Evolutionary conservation across 1,140 invertebrate genomes (phyloP), one percentile per base, ranked within the genome.

Genomic region (Ridgeia piscesae): DNA sequence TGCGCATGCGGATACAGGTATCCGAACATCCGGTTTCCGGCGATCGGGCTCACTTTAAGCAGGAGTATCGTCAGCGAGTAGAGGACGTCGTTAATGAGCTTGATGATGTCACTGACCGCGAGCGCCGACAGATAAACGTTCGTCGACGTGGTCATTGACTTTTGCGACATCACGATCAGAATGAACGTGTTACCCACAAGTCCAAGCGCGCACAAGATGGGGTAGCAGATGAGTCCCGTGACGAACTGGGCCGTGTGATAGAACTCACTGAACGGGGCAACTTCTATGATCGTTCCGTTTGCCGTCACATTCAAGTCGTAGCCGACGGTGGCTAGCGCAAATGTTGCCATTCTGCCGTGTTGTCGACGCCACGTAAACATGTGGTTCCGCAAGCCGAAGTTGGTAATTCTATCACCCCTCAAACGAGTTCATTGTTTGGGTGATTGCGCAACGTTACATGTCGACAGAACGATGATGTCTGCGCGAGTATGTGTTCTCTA

Each of bases 41-140:
- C 90, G 17, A 77, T 90, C 17, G 93, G 92, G n/a, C 95, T 90
- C 0, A 94, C 94, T 91, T 95, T 94, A 0, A 94, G 90, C 4
- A 95, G 96, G 21, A 97, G 95, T 8, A 97, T 97, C 27, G 97
- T 95, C 42, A 97, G 94, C 92, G 97, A 96, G 95, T 97, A 97
- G 90, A 97, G 96, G 93, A 98, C 97, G 93, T 97, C 97, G 94
- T 97, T 97, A 89, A 97, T 95, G 91, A 98, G 96, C 95, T 98
- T 97, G 88, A 98, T 95, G 91, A 97, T 96, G 94, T 98, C 97
- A 27, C 97, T 97, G 88, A 97, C 96, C 58, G 98, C 97, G 93
- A 98, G 95, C 0, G 97, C 97, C 92, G 97, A 97, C 94, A 98
- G 96, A 95, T 98, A 98, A 93, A 95, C 95, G 95, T 98, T 98